These are phyloP conservation scores for Ara ararauna DNA, from an alignment of 2,797 vertebrate species.

Conservation along the genomic window DNA sequence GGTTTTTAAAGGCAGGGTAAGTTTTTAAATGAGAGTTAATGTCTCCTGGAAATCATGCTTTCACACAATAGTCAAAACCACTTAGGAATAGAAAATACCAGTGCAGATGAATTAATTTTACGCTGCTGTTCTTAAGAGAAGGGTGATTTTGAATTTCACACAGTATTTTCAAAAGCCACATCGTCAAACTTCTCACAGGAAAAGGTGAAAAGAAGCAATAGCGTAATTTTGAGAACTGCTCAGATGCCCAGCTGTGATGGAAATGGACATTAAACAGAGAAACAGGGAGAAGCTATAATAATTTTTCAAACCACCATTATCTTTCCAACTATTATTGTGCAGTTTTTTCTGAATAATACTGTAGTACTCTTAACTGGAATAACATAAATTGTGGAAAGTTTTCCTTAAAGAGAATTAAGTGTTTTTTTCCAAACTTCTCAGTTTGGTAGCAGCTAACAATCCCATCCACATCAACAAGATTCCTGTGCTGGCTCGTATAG, in stretches of 20 bases:
- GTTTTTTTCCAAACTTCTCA: not conserved
- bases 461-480: not conserved
- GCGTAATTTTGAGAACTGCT: not conserved
- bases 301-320: not conserved
- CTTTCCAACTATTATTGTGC: not conserved
- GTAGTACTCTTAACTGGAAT: not conserved
- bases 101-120: not conserved
- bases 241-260: not conserved
- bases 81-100: not conserved
- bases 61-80: not conserved
- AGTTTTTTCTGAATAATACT: not conserved
- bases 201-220: not conserved
- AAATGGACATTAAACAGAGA: not conserved
- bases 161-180: not conserved
- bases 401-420: not conserved
- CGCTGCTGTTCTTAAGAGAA: not conserved
- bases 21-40: not conserved
- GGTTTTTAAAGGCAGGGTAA: not conserved
- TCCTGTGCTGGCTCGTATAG: not conserved
- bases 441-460: not conserved
- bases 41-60: not conserved
- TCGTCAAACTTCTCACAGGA: not conserved
- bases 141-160: not conserved
- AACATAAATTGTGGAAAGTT: not conserved
- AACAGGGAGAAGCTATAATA: not conserved